Conservation (phyloP, 2,888 invertebrate genomes). For the Hyles lineata region DNA sequence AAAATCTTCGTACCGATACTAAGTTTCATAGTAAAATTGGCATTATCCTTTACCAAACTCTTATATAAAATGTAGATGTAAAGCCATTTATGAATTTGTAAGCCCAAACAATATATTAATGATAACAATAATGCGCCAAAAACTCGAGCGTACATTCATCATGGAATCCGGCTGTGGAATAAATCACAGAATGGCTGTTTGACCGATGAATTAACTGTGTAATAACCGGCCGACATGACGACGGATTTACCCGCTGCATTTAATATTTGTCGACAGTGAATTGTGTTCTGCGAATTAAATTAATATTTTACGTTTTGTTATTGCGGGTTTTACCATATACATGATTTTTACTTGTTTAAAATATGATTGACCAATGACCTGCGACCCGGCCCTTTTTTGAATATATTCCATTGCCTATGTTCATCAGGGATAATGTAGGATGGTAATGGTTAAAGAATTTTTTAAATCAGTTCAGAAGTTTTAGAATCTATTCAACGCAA, state of each 20-base stretch:
- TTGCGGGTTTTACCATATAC: neutral
- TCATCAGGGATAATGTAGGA: no score
- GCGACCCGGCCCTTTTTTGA: no score
- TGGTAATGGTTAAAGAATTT: no score
- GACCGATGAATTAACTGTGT: conserved; percentile 29
- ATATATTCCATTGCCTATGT: no score
- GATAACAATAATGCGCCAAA: neutral
- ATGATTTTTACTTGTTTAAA: neutral
- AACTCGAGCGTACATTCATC: conserved; percentile 9
- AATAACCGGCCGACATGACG: conserved; percentile 27
- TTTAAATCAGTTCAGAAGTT: no score
- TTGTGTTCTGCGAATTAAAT: conserved; percentile 15
- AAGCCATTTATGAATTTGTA: no score
- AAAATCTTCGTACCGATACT: no score
- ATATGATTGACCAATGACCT: neutral
- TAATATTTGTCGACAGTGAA: conserved; percentile 24
- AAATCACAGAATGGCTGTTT: conserved; percentile 26
- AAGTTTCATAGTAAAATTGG: no score
- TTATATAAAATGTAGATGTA: no score
- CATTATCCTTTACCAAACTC: no score
- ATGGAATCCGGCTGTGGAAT: conserved; percentile 19
- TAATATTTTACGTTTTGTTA: conserved; percentile 14
- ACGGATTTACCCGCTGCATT: conserved; percentile 14
- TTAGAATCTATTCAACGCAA: no score
- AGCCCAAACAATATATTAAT: no score